Evolutionary conservation across 2,113 vertebrate genomes (phyloP), one percentile per base, ranked within the genome.

Genomic region (Gallinago paraguaiae): DNA sequence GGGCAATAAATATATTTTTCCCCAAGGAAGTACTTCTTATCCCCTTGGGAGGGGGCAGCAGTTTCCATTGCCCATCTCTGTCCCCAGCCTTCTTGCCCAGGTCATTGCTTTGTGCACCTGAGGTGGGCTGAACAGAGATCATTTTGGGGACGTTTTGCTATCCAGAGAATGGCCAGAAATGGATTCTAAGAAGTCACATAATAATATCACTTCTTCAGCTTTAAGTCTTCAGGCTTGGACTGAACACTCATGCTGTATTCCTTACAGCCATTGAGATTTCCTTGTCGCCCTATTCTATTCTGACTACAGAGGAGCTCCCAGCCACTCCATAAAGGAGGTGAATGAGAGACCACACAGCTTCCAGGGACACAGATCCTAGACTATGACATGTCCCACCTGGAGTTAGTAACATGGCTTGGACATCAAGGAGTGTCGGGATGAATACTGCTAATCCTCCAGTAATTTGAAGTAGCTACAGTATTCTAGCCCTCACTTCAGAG

Each of bases 51-150:
- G 13, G 11, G 6, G 11, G 17, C 30, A 84, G 30, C 25, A 59
- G 18, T 51, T 46, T 37, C 30, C 23, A 28, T 16, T 37, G 25
- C 19, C 9, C 23, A 35, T 51, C 13, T 81, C 74, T 61, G 23
- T 37, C 17, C 27, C 15, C 65, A 56, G 9, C 39, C 27, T 64
- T 46, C 24, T 56, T 74, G 37, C 12, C 20, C 10, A 31, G 9
- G 8, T 31, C 0, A 0, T 41, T 77, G 28, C 14, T 57, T 16
- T 41, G 45, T 33, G 27, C 9, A 13, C 19, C 33, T 50, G 20
- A 87, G 43, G 10, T 46, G 19, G 46, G 46, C 46, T 74, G 45
- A 77, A 56, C 9, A 56, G 24, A 17, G 35, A 27, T 7, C 2
- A 25, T 65, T 90, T 59, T 35, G 30, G 54, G 64, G 11, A 37